Base-by-base conservation (phyloP, 2,113 vertebrate species). In the Oreotrochilus melanogaster region DNA sequence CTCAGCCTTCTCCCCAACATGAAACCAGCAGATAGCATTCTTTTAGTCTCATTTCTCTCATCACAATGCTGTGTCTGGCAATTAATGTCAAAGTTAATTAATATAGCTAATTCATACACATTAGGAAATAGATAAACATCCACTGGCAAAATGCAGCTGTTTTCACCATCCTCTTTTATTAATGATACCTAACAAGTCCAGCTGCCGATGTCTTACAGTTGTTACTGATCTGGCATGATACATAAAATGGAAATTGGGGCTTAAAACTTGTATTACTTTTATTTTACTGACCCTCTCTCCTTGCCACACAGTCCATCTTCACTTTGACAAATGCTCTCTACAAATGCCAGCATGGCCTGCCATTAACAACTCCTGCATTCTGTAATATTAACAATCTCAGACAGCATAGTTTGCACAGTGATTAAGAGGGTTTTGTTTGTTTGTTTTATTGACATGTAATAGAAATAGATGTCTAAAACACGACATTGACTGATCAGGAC, bases 401-500 rank as follows among this genome's bases (percentile, higher is more conserved):
- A 82, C 70, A 61, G 60, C n/a, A 27, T 64, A 78, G 74, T 84
- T 83, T 79, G 43, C 54, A 74, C 48, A 47, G 30, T 53, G 35
- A 54, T 91, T 66, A 69, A 43, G 57, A 86, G 45, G 69, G 57
- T 42, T 93, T 76, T 70, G 51, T 66, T 90, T 86, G 75, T 53
- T 75, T 86, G 31, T 24, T 79, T 88, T 94, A 78, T 78, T 87
- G 66, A 62, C 54, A 27, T 31, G 17, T 74, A 73, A 88, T 69
- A 78, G 53, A 83, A 94, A 73, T 69, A 87, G 61, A 91, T 69
- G 18, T 83, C 62, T 62, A 73, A 83, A 91, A 83, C 78, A 83
- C 78, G 78, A 72, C 18, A 0, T 53, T 74, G 78, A 47, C 60
- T 58, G 73, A 74, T 79, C 72, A 69, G 66, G 69, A 84, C 42